Base-by-base conservation (phyloP, 2,797 vertebrate genomes). In the Falco novaeseelandiae region DNA sequence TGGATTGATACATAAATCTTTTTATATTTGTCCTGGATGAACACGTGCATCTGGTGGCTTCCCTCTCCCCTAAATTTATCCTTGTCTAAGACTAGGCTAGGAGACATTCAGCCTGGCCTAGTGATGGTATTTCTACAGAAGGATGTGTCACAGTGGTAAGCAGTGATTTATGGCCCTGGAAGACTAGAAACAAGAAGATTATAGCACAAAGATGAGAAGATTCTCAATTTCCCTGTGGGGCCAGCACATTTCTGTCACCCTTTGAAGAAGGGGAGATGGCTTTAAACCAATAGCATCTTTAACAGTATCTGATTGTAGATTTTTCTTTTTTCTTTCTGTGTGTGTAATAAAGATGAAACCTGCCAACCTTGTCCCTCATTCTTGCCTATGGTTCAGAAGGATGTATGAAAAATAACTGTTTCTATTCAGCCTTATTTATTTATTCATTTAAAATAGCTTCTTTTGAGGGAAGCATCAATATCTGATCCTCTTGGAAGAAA, bases 401-500 rank as follows among this genome's bases (percentile, higher is more conserved):
- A 36, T 89, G 46, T 70, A 55, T 62, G 81, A 66, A 88, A 93
- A 87, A 89, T 11, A 87, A 66, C 74, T 9, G 30, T 83, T 95
- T 49, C 63, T 77, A 13, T 82, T 89, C 51, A 69, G 57, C 40
- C 48, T 65, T 40, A 19, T 74, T 49, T 57, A 34, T 30, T 76
- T 57, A 34, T 30, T 76, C 89, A 70, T 54, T 87, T 62, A 36
- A 67, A 90, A 72, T 19, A 86, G 29, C 38, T 83, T 51, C 30
- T 87, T 95, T 65, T 69, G 72, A 86, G 51, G 61, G 42, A 87
- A 90, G 30, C 40, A 61, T 85, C 61, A 36, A 23, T 30, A 77
- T 70, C 71, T 74, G 46, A 85, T 91, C n/a, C 46, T 83, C 76
- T 58, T 77, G 51, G 78, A 76, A 85, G 62, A 89, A 94, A 92